These are phyloP conservation scores for Amorpha juglandis DNA, from an alignment of 2,888 invertebrate genomes.

Conservation along the genomic window DNA sequence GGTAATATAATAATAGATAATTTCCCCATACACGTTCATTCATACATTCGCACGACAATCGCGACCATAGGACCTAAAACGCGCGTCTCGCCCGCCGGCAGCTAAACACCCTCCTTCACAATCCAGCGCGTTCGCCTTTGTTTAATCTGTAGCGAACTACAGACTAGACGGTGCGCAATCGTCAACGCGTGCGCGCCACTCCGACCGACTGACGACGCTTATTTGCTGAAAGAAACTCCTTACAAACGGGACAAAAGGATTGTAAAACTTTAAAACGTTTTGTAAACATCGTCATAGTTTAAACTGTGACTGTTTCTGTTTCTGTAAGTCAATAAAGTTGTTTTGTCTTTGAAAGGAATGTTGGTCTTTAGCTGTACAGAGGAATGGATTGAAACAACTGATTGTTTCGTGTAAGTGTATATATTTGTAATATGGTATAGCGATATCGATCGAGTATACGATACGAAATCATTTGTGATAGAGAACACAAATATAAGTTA, in stretches of 20 bases:
- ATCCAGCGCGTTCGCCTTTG: slow-evolving; percentile 28
- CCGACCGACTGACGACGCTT: slow-evolving; percentile 6
- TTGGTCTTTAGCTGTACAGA: neutral
- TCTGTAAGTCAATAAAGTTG: slow-evolving; percentile 14
- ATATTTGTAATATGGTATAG: neutral
- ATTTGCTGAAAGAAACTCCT: slow-evolving; percentile 17
- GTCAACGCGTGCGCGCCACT: slow-evolving; percentile 9
- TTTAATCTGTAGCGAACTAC: slow-evolving; percentile 30
- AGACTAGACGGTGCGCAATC: slow-evolving; percentile 23
- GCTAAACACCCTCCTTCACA: slow-evolving; percentile 11
- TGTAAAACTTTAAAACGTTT: slow-evolving; percentile 21
- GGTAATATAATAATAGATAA: too few relatives aligned
- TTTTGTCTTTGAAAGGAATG: neutral
- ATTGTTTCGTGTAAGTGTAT: neutral
- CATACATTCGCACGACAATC: too few relatives aligned
- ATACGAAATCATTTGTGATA: too few relatives aligned
- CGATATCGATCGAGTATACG: neutral
- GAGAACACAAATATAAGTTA: too few relatives aligned
- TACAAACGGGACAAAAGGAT: slow-evolving; percentile 15
- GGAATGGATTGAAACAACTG: neutral
- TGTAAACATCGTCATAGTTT: slow-evolving; percentile 4
- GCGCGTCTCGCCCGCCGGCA: neutral
- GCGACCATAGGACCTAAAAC: too few relatives aligned
- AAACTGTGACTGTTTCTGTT: slow-evolving; percentile 1
- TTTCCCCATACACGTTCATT: too few relatives aligned